Evolutionary conservation across 2,888 invertebrate species (phyloP).

Genomic region (Pseudeuparius sepicola): DNA sequence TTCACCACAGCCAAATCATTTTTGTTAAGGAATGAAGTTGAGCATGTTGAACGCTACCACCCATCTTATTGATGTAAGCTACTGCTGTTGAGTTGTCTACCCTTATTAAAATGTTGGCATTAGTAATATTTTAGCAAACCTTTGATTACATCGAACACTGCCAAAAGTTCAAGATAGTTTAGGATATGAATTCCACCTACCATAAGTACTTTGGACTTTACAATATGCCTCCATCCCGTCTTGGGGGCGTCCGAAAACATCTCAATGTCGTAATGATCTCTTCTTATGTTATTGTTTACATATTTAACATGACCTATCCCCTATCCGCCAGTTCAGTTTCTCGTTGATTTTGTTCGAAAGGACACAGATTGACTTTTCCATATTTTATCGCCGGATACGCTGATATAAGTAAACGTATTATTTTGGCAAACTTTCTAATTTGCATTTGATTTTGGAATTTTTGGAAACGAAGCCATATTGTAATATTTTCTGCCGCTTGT

Average conservation of each 20-base stretch:
- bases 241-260: slow-evolving; percentile 9
- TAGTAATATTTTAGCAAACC: slow-evolving; percentile 10
- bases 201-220: slow-evolving; percentile 4
- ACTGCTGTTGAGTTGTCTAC: no score
- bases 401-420: slow-evolving; percentile 8
- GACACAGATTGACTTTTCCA: slow-evolving; percentile 1
- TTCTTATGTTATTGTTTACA: slow-evolving; percentile 5
- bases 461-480: no score
- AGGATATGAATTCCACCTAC: slow-evolving; percentile 10
- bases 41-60: no score
- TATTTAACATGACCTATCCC: no score
- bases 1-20: no score
- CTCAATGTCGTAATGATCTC: slow-evolving; percentile 3
- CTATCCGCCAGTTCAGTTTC: no score
- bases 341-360: slow-evolving; percentile 1
- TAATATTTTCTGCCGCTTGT: slow-evolving; percentile 12
- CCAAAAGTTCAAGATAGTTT: slow-evolving; percentile 9
- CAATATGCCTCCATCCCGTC: slow-evolving; percentile 7
- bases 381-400: slow-evolving; percentile 10
- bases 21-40: no score
- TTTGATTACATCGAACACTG: slow-evolving; percentile 12
- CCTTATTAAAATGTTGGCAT: no score
- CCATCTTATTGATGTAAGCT: no score
- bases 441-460: slow-evolving; percentile 4
- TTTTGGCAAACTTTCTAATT: slow-evolving; percentile 7